Evolutionary conservation across 2,797 vertebrate genomes (phyloP), one percentile per base, ranked within the genome.

Genomic region (Siniperca undulata): DNA sequence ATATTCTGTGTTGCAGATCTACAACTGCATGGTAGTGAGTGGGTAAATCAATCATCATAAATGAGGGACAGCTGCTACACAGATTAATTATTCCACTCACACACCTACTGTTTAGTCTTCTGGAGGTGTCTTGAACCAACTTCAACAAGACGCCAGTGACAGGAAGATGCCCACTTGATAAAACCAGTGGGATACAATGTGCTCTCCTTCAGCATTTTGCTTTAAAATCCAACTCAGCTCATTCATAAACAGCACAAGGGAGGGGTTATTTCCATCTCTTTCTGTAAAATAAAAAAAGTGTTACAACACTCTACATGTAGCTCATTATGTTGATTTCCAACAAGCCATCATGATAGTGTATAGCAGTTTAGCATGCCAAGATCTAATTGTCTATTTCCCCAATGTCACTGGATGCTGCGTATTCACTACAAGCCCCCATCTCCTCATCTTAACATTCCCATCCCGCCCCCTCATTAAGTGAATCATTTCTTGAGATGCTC

Each of bases 401-500:
- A 83, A 75, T 69, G 84, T 88, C 81, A 75, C 30, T 82, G 70
- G 74, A 77, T 84, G 82, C 78, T 66, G 79, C 73, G n/a, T 46
- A 53, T 83, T 86, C 55, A 19, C 79, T 59, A 74, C 87, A 84
- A 68, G 74, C 82, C 81, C 83, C 80, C 16, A 14, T 79, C 86
- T 83, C 69, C 79, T 77, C 85, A 53, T 86, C 75, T 74, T 72
- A 81, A 85, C 82, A 79, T 61, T 82, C 83, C 88, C 81, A 81
- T 78, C 85, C 88, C 78, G 58, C 90, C 91, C 83, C 82, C 89
- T 92, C 90, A 88, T 95, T 95, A 92, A 93, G 85, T 67, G 65
- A 94, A 90, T 92, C 81, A 90, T 92, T 94, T 91, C 88, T 91
- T 65, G 86, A 86, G 91, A 91, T 86, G 91, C 91, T 91, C 91